Evolutionary conservation across 2,113 vertebrate species (phyloP), one percentile per base, ranked within the genome.

Genomic region (Eurystomus gularis): DNA sequence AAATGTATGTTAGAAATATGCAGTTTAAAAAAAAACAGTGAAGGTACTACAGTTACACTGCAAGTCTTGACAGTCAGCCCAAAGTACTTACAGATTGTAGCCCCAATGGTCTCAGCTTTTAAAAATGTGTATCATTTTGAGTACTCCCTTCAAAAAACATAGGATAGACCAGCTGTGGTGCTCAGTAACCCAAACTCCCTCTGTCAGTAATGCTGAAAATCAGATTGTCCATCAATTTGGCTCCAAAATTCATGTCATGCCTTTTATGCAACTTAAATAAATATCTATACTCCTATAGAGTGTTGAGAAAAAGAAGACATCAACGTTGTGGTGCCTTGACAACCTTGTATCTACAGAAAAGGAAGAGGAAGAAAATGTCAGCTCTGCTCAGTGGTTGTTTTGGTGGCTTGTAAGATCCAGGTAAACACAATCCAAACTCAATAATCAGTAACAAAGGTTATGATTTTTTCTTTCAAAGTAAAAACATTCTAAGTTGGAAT

Each of bases 401-500:
- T 69, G 9, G 8, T 73, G 25, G 7, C 39, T 86, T 73, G 7
- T 62, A 75, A 83, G 11, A 73, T 42, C 6, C n/a, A 84, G 26
- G 12, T 65, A 82, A 94, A 68, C 21, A 10, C n/a, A 65, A n/a
- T 52, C 9, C 31, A 76, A 82, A 82, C 7, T 2, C 25, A 79
- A 24, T 17, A 72, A 62, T 21, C 7, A 57, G 15, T 65, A 70
- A 88, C 1, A 90, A 81, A 58, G 4, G 5, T 19, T 31, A 28
- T 4, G 3, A 25, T 78, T 26, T 60, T 91, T 86, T 60, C 4
- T 51, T 85, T 79, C 28, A 44, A 84, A 52, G 15, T 51, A 58
- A 33, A 58, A 54, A 37, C 8, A 24, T n/a, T 0, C 0, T 42
- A 73, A 61, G 1, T 65, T 85, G 11, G 5, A 72, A 37, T 61